phyloP scores from a whole-genome alignment of 2,113 vertebrate genomes.

The Monopterus albus region DNA sequence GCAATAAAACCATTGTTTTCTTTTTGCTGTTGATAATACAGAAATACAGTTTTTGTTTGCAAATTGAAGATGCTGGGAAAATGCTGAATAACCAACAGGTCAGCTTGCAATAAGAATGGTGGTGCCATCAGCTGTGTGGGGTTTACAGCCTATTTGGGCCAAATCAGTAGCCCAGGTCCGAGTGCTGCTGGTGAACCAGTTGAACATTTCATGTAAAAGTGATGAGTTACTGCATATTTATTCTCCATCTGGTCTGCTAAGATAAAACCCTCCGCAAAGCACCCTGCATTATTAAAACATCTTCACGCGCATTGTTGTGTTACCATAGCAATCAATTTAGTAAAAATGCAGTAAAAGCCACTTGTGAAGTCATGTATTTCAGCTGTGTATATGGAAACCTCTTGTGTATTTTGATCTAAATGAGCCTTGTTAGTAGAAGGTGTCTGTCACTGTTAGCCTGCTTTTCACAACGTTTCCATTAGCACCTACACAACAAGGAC shows the following conservation, averaged over 20 bases:
- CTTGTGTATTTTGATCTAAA: background rate
- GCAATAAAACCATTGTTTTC: background rate
- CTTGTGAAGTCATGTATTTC: background rate
- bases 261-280: background rate
- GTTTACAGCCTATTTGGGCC: background rate
- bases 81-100: background rate
- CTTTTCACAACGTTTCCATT: constrained; percentile 14
- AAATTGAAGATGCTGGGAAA: background rate
- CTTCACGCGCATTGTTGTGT: background rate
- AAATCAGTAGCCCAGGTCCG: background rate
- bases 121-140: background rate
- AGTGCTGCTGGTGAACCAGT: background rate
- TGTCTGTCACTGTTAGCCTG: background rate
- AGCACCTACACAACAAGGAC: background rate
- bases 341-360: background rate
- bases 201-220: background rate
- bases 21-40: too few relatives aligned
- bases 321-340: constrained; percentile 11
- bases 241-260: background rate
- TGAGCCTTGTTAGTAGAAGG: background rate
- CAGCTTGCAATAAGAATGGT: too few relatives aligned
- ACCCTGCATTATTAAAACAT: constrained; percentile 1
- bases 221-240: constrained; percentile 1
- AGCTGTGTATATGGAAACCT: background rate
- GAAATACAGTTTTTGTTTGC: rapidly evolving